Evolutionary conservation across 2,113 vertebrate species (phyloP), one percentile per base, ranked within the genome.

Genomic region (Columba janthina): DNA sequence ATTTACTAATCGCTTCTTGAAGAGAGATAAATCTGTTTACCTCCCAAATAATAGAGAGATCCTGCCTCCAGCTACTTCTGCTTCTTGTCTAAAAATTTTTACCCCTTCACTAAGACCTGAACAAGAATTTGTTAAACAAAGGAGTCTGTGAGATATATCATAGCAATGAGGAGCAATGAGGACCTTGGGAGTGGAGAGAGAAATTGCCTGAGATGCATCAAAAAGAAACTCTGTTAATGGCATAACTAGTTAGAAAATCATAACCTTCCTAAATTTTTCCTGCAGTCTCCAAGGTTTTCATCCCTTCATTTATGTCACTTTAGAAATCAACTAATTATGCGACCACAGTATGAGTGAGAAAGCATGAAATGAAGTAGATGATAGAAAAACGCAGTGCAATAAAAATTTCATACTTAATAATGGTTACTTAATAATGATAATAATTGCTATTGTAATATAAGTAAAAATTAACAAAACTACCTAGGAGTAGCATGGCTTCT

Each of bases 11-110:
- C 28, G 0, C 50, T 79, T 5, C 58, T 94, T 85, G 58, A 94
- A 80, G 32, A 77, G 13, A 51, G 36, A 79, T 80, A 92, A 93
- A 94, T 90, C 58, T 73, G n/a, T 94, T 94, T 93, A 92, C 75
- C 22, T 88, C 40, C 19, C 75, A 92, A 90, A 83, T 79, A 91
- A 82, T 18, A 90, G 62, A 89, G 71, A 70, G 67, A 73, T 80
- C 54, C 72, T 85, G 74, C 75, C 77, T 70, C 50, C 71, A 62
- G 94, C 67, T 79, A 61, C 46, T 65, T 86, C 46, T 84, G 22
- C 42, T 91, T 72, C 62, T 44, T 56, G 31, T 48, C 82, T 66
- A 3, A 38, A 83, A 77, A 32, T 70, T 93, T 89, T 83, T 70
- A 85, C 19, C 5, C 12, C 28, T 75, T 92, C 32, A 26, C 38